Evolutionary conservation across 2,113 vertebrate species (phyloP).

Genomic region (Butorides virescens): DNA sequence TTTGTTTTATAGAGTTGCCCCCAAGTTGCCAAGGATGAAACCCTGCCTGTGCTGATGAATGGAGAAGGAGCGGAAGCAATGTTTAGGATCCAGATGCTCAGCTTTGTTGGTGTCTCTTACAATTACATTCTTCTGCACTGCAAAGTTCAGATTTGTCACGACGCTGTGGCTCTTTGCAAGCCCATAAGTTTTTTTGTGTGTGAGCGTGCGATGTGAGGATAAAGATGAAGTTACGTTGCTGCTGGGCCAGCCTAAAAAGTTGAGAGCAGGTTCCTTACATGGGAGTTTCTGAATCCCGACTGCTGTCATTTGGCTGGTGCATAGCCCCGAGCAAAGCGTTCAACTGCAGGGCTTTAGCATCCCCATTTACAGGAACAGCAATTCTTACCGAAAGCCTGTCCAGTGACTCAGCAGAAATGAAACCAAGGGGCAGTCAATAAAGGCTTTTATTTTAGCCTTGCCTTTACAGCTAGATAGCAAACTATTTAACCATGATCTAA

Average conservation of each 20-base stretch:
- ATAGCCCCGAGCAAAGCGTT: not conserved
- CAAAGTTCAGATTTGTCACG: conserved; percentile 57
- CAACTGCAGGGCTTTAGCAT: not conserved
- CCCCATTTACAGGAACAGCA: not conserved
- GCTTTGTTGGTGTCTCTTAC: conserved; percentile 74
- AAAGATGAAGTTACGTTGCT: not conserved
- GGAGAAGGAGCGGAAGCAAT: conserved; percentile 70
- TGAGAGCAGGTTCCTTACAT: not conserved
- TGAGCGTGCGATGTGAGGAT: not conserved
- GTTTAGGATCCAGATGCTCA: conserved; percentile 79
- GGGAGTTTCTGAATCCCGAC: not conserved
- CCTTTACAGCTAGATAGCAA: not conserved
- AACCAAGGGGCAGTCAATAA: not conserved
- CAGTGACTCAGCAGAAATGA: not conserved
- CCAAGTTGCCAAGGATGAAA: conserved; percentile 67
- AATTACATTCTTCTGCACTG: conserved; percentile 74
- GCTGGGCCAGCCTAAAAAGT: not conserved
- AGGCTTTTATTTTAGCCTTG: not conserved
- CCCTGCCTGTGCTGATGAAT: conserved; percentile 66
- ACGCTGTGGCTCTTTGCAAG: conserved; percentile 60
- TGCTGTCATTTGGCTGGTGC: not conserved
- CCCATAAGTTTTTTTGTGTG: conserved; percentile 45
- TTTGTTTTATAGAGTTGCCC: conserved; percentile 64
- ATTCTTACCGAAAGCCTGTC: not conserved
- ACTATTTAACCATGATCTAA: not conserved